Percentiles rank a stretch among this genome's conserved stretches.
Conservation (phyloP, 2,113 vertebrate species). For the Bos indicus region DNA sequence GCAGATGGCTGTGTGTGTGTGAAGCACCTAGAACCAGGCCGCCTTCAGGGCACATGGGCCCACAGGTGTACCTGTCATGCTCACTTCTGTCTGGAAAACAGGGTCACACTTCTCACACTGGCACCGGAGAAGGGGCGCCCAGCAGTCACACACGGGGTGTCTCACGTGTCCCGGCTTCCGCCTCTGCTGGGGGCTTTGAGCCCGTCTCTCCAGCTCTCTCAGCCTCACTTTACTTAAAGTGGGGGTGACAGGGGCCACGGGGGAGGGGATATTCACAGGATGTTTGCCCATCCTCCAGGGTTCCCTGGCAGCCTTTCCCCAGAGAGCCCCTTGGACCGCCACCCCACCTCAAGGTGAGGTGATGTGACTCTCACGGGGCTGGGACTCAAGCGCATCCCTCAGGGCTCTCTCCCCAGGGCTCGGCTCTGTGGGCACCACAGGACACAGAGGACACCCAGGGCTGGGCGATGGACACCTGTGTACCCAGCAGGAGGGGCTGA, state of each 20-base stretch:
- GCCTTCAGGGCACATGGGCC: fast-evolving
- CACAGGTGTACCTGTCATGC: neutral
- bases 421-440: neutral
- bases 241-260: neutral
- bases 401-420: neutral
- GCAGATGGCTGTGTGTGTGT: fast-evolving
- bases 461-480: fast-evolving
- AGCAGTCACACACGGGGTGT: fast-evolving
- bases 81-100: neutral
- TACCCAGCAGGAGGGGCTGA: neutral
- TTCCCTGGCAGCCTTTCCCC: neutral
- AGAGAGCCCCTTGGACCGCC: neutral
- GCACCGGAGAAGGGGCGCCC: fast-evolving
- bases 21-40: fast-evolving
- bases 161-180: neutral
- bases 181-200: neutral
- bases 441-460: neutral
- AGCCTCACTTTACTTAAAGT: neutral
- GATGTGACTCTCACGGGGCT: fast-evolving
- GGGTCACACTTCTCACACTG: fast-evolving
- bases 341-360: fast-evolving
- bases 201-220: neutral
- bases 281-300: neutral
- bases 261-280: neutral
- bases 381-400: fast-evolving